These are phyloP conservation scores for Gadus chalcogrammus DNA, from an alignment of 2,113 vertebrate genomes.

Conservation along the genomic window DNA sequence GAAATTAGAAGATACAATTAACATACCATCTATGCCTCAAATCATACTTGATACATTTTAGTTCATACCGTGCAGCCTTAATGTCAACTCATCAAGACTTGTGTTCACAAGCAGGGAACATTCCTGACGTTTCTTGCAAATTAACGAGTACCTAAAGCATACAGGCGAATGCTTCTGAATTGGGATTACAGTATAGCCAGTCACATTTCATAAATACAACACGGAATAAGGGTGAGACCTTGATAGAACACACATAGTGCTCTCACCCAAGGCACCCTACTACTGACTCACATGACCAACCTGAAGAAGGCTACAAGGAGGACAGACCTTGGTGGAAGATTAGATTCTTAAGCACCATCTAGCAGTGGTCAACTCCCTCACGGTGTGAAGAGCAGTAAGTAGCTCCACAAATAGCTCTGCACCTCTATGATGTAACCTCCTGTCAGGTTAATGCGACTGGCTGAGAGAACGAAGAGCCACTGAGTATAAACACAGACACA, in stretches of 20 bases:
- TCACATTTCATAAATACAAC: not conserved
- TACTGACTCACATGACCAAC: conserved; percentile 42
- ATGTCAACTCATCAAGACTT: too few species aligned
- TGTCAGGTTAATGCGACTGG: conserved; percentile 41
- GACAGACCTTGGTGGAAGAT: conserved; percentile 36
- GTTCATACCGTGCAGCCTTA: too few species aligned
- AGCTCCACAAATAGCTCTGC: conserved; percentile 57
- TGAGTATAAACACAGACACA: conserved; percentile 26
- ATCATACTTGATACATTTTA: too few species aligned
- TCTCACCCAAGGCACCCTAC: conserved; percentile 18
- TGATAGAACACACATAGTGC: conserved; percentile 16
- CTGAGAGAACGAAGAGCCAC: conserved; percentile 5
- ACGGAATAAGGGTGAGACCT: conserved; percentile 1
- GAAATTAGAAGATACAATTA: too few species aligned
- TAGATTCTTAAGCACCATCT: conserved; percentile 48
- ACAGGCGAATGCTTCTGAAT: not conserved
- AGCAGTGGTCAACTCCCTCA: conserved; percentile 43
- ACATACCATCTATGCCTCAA: too few species aligned
- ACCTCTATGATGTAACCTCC: conserved; percentile 32
- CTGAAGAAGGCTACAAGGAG: conserved; percentile 34
- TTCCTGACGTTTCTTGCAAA: not conserved
- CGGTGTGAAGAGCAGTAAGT: conserved; percentile 49
- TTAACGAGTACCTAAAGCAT: not conserved
- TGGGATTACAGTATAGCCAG: too few species aligned
- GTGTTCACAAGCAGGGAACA: not conserved